Conservation (phyloP, 2,888 invertebrate species). For the Dasypogon diadema region DNA sequence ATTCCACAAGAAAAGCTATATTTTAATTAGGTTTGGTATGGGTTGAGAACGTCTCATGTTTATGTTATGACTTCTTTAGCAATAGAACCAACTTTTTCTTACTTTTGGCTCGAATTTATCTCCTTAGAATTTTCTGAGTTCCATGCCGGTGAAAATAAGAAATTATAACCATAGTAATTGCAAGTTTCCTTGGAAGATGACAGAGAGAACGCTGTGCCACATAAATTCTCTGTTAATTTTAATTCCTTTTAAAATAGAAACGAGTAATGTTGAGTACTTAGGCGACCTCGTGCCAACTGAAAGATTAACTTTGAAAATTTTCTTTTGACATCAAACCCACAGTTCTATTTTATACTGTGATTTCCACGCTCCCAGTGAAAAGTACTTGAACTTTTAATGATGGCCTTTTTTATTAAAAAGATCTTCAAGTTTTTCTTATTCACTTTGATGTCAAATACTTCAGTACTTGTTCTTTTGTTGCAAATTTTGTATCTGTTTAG, state of each 20-base stretch:
- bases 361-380: too few species aligned
- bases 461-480: too few species aligned
- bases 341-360: too few species aligned
- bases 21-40: slow-evolving; percentile 19
- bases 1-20: neutral
- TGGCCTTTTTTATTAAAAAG: too few species aligned
- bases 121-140: neutral
- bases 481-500: too few species aligned
- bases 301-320: too few species aligned
- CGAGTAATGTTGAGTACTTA: too few species aligned
- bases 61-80: neutral
- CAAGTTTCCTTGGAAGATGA: too few species aligned
- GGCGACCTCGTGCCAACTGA: neutral
- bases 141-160: neutral
- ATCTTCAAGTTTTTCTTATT: too few species aligned
- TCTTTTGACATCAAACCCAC: too few species aligned
- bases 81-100: neutral
- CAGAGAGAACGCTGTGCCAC: slow-evolving; percentile 9
- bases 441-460: too few species aligned
- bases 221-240: slow-evolving; percentile 22
- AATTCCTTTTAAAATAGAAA: neutral
- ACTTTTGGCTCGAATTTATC: slow-evolving; percentile 13
- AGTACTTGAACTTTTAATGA: too few species aligned
- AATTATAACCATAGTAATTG: slow-evolving; percentile 27
- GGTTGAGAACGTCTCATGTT: slow-evolving; percentile 4